These are phyloP conservation scores for Yasuhikotakia modesta DNA, from an alignment of 2,797 vertebrate species.

Conservation along the genomic window DNA sequence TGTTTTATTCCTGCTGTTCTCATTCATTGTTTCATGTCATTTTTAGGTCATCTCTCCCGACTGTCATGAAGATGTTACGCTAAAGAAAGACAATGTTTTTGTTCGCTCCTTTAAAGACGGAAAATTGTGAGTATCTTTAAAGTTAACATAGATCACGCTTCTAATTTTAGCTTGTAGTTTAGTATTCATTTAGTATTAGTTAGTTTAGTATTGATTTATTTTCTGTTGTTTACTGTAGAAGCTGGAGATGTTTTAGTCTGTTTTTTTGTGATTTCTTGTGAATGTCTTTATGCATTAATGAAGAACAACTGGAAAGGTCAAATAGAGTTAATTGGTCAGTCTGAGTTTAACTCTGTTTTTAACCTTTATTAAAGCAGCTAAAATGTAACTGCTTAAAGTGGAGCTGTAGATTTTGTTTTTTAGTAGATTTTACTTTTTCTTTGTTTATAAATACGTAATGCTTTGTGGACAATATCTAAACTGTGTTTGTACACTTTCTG, in stretches of 20 bases:
- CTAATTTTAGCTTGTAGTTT: background rate
- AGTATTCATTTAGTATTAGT: background rate
- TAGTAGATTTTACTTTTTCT: too few species aligned
- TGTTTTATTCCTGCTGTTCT: slow-evolving; percentile 17
- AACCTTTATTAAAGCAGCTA: background rate
- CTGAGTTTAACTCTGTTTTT: background rate
- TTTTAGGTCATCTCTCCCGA: slow-evolving; percentile 81
- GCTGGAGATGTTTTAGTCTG: background rate
- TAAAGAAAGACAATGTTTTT: slow-evolving; percentile 82
- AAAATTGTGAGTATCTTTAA: slow-evolving; percentile 78
- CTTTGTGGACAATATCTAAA: too few species aligned
- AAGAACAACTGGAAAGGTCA: too few species aligned
- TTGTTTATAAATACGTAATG: too few species aligned
- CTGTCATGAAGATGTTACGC: slow-evolving; percentile 78
- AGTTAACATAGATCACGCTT: background rate
- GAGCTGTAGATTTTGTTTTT: background rate
- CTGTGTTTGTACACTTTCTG: too few species aligned
- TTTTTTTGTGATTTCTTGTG: background rate
- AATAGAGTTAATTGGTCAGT: background rate
- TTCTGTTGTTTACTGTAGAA: background rate
- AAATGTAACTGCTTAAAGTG: background rate
- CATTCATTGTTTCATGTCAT: slow-evolving; percentile 34
- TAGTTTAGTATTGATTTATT: background rate
- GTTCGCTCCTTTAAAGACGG: slow-evolving; percentile 84
- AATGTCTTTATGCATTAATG: background rate